These are phyloP conservation scores for Rhopalosiphum nymphaeae DNA, from an alignment of 2,888 invertebrate species.

Conservation along the genomic window DNA sequence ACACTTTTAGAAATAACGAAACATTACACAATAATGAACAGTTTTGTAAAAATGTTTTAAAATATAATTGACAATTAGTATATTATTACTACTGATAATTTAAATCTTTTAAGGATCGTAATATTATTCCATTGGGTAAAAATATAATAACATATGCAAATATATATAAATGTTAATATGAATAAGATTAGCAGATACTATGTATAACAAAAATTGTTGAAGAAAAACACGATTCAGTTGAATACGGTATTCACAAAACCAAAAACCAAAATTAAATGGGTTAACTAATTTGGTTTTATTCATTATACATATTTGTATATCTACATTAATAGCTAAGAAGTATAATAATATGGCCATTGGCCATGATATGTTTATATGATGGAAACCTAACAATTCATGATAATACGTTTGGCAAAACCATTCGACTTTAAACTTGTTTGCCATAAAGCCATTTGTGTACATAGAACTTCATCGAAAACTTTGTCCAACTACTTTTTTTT, in stretches of 20 bases:
- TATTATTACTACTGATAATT: not conserved
- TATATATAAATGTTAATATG: not conserved
- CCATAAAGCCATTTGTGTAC: not conserved
- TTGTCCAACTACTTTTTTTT: not conserved
- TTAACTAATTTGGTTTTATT: not conserved
- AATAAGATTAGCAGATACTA: not conserved
- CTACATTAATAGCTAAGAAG: not conserved
- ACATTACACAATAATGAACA: not conserved
- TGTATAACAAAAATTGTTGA: not conserved
- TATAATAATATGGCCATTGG: not conserved
- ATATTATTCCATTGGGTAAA: not conserved
- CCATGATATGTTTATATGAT: not conserved
- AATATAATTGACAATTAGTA: not conserved
- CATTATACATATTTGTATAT: not conserved
- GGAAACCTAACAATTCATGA: not conserved
- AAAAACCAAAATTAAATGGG: not conserved
- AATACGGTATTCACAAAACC: not conserved
- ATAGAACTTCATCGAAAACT: constrained; percentile 11
- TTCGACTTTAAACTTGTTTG: not conserved
- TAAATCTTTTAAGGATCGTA: not conserved
- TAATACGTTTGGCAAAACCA: not conserved
- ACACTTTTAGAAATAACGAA: not conserved
- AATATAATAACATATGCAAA: not conserved
- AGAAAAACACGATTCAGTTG: not conserved
- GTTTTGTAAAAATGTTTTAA: not conserved